Conservation (phyloP, 2,888 invertebrate genomes). For the Odontocolon sp. region DNA sequence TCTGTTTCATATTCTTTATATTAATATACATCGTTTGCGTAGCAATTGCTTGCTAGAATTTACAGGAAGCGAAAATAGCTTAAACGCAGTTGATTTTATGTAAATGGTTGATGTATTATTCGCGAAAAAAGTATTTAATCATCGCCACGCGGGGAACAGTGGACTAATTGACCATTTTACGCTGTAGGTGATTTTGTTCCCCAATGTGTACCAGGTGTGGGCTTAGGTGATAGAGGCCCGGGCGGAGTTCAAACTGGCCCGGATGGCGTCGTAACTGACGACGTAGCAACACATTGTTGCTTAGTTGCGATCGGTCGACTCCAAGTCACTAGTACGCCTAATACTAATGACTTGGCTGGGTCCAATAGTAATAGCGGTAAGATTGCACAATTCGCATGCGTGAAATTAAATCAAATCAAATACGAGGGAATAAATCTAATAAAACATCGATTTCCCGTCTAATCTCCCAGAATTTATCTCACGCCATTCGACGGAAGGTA, state of each 20-base stretch:
- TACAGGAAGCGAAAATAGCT: neutral
- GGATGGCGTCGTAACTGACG: constrained; percentile 85
- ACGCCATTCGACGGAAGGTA: constrained; percentile 97
- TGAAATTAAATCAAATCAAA: constrained; percentile 1
- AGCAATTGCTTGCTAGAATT: constrained; percentile 20
- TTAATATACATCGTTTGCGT: neutral
- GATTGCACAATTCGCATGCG: neutral
- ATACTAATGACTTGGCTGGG: constrained; percentile 93
- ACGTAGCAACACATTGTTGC: constrained; percentile 94
- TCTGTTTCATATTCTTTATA: neutral
- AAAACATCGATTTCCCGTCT: neutral
- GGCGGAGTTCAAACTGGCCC: constrained; percentile 87
- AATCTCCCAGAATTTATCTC: constrained; percentile 93
- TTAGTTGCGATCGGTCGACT: constrained; percentile 98
- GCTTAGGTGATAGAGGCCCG: constrained; percentile 81
- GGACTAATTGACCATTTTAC: constrained; percentile 81
- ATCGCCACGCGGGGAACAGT: constrained; percentile 63
- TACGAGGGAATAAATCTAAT: neutral
- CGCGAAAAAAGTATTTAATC: constrained; percentile 57
- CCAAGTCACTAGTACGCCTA: constrained; percentile 98
- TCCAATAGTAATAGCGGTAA: constrained; percentile 85
- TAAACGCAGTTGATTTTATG: no score
- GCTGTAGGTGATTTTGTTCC: constrained; percentile 80
- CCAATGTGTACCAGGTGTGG: constrained; percentile 82
- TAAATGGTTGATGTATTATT: no score